Conservation (phyloP, 2,888 invertebrate genomes). For the Lepidocyrtoides sp. region DNA sequence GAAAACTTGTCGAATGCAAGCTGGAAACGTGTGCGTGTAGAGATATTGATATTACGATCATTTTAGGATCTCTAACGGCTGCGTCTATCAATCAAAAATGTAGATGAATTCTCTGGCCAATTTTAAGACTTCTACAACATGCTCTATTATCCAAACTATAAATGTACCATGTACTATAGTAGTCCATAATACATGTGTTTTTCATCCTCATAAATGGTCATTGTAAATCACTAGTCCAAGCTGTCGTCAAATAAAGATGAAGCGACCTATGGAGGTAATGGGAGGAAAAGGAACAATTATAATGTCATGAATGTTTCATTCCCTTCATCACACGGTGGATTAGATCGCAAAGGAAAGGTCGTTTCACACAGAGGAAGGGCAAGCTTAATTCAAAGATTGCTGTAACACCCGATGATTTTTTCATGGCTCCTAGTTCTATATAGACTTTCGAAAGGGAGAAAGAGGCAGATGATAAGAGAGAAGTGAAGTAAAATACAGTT, state of each 20-base stretch:
- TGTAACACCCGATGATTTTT: too few species aligned
- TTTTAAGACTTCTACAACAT: too few species aligned
- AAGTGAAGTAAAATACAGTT: neutral
- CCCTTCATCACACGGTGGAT: neutral
- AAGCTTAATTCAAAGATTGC: too few species aligned
- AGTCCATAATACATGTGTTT: neutral
- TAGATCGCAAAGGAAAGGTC: neutral
- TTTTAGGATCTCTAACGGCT: too few species aligned
- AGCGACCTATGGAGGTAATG: neutral
- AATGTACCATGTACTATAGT: neutral
- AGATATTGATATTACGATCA: too few species aligned
- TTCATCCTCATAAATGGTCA: neutral
- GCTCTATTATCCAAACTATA: too few species aligned
- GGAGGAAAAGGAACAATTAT: constrained; percentile 40
- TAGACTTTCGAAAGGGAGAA: neutral
- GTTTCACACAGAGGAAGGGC: neutral
- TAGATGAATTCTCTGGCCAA: neutral
- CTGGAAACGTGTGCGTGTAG: too few species aligned
- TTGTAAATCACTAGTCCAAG: neutral
- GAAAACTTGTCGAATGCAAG: too few species aligned
- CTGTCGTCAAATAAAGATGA: neutral
- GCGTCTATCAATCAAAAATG: neutral
- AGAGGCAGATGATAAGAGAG: neutral
- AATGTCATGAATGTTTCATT: constrained; percentile 64
- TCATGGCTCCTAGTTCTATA: neutral